Conservation (phyloP, 2,888 invertebrate species). For the Cheilosia soror region DNA sequence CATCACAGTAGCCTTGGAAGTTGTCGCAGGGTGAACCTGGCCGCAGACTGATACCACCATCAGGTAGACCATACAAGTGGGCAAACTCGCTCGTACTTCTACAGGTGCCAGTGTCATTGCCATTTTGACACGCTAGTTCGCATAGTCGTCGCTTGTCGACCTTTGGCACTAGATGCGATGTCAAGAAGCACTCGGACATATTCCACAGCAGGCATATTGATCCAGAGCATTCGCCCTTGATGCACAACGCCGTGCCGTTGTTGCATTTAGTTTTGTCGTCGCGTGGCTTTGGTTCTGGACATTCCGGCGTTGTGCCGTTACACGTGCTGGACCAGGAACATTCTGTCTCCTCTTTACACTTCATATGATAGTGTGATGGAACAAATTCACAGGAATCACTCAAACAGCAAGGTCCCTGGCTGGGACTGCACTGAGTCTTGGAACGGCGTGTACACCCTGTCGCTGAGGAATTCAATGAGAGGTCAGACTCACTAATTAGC, state of each 20-base stretch:
- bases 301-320: conserved; percentile 92
- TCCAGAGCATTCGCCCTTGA: conserved; percentile 95
- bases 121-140: conserved; percentile 98
- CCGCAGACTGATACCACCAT: conserved; percentile 92
- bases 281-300: conserved; percentile 92
- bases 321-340: conserved; percentile 95
- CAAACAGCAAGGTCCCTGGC: conserved; percentile 98
- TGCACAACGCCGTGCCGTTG: conserved; percentile 94
- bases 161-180: conserved; percentile 89
- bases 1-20: conserved; percentile 99
- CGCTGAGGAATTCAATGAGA: conserved; percentile 88
- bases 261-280: conserved; percentile 97
- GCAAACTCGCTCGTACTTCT: conserved; percentile 95
- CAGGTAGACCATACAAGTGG: conserved; percentile 88
- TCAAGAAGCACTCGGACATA: conserved; percentile 97
- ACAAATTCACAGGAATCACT: conserved; percentile 91
- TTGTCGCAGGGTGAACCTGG: conserved; percentile 99
- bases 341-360: conserved; percentile 93
- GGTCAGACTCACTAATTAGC: conserved; percentile 88
- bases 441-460: conserved; percentile 91
- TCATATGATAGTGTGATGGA: conserved; percentile 86
- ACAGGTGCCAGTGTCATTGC: conserved; percentile 89
- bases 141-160: conserved; percentile 94
- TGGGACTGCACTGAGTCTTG: conserved; percentile 93
- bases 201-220: conserved; percentile 98